Evolutionary conservation across 2,797 vertebrate genomes (phyloP), one percentile per base, ranked within the genome.

Genomic region (Anolis apletophallus): DNA sequence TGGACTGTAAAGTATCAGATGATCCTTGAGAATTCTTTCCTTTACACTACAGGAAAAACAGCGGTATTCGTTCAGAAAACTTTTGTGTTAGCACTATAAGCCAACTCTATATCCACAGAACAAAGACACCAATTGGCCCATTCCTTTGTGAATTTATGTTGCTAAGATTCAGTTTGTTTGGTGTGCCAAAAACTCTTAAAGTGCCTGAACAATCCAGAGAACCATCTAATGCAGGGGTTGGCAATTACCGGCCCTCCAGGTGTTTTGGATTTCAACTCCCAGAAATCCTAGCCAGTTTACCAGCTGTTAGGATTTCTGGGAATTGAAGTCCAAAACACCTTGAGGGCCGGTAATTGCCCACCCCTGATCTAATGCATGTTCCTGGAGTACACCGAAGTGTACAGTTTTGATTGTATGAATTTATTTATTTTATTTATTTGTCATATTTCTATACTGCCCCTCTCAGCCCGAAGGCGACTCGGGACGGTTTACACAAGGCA

Each of bases 11-110:
- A 13, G 73, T 76, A 92, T 94, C 94, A 36, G 85, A 46, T 84
- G 83, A 88, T 82, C 95, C 97, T 84, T 92, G 94, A 82, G 92
- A 91, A 50, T 87, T 92, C 69, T 74, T 95, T 77, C 95, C 95
- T 94, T 94, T 95, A 59, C 95, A 82, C 98, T 99, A 82, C 85
- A 89, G 64, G 64, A 17, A 89, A 85, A 89, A 34, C 52, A 83
- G 59, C 88, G 88, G 34, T 40, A n/a, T 34, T 52, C 84, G 72
- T 72, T 23, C 81, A 71, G 9, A 46, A 14, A 0, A 1, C 1
- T 52, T 11, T 23, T 23, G 69, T 76, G 78, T 76, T 57, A 82
- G 9, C n/a, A 59, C 52, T 77, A 52, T 40, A 64, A 71, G 78
- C 72, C 17, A 57, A 14, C 16, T 64, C 61, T 64, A 46, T 29